Evolutionary conservation across 2,113 vertebrate species (phyloP), one percentile per base, ranked within the genome.

Genomic region (Aix galericulata): DNA sequence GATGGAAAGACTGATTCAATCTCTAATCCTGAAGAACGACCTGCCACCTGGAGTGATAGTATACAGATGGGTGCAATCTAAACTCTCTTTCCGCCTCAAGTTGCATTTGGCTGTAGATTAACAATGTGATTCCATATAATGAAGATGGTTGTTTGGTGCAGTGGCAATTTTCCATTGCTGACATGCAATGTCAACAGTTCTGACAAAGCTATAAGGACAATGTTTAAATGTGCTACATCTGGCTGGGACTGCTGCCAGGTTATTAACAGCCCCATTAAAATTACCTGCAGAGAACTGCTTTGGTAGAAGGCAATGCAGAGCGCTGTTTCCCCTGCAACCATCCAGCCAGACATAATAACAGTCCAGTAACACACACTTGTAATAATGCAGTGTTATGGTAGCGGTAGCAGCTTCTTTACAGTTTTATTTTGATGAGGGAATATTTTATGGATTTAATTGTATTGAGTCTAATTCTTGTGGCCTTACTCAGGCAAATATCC

Each of bases 11-110:
- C 97, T 95, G 97, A 96, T 97, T 97, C 97, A 96, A 98, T 97
- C 96, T 97, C 97, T 97, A 97, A 96, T 97, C 96, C 96, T 97
- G 96, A 97, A 96, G 97, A 97, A 97, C 83, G 95, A 97, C 96
- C 97, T 98, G 97, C 97, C 97, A 98, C 96, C 93, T 96, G 95
- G 88, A 97, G 94, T 98, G 96, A 97, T 97, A 96, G 94, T 78
- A 75, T 96, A 97, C 95, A 98, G 96, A 97, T 97, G 96, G 94
- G 94, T 94, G 95, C 95, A 97, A 97, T 97, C 96, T 95, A 95
- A 95, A 94, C 93, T 92, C 94, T 89, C 96, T 93, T 77, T 94
- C 90, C 1, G 32, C 95, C 95, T 97, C 94, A 75, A 95, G 94
- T 97, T 97, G 94, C 95, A 94, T 97, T 98, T 97, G 94, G 92